Evolutionary conservation across 2,888 invertebrate species (phyloP).

Genomic region (Anticlea derivata): DNA sequence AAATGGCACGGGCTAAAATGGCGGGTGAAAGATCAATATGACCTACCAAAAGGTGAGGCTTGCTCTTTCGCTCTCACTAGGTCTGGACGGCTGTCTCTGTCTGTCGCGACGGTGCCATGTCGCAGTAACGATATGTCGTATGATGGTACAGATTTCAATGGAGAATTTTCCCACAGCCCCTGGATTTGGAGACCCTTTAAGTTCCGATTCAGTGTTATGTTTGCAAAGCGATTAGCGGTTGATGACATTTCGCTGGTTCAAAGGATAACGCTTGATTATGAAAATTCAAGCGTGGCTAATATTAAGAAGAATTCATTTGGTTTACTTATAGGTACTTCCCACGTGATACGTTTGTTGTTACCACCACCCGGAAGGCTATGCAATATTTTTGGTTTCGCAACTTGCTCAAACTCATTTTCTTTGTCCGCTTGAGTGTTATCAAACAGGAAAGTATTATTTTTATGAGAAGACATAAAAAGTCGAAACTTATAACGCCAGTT

Average conservation of each 20-base stretch:
- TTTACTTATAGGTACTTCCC: slow-evolving; percentile 35
- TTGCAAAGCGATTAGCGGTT: slow-evolving; percentile 69
- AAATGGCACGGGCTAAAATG: slow-evolving; percentile 80
- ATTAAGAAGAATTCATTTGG: slow-evolving; percentile 53
- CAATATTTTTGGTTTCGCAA: slow-evolving; percentile 23
- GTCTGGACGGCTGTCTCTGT: slow-evolving; percentile 51
- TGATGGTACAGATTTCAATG: slow-evolving; percentile 62
- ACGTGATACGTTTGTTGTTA: slow-evolving; percentile 9
- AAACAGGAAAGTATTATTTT: slow-evolving; percentile 29
- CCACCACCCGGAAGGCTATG: slow-evolving; percentile 15
- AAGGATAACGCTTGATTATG: slow-evolving; percentile 71
- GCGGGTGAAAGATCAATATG: slow-evolving; percentile 84
- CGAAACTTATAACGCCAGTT: slow-evolving; percentile 28
- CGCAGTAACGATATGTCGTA: slow-evolving; percentile 77
- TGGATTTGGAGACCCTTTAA: slow-evolving; percentile 55
- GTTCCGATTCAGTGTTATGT: slow-evolving; percentile 55
- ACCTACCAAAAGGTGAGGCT: slow-evolving; percentile 74
- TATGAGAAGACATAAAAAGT: slow-evolving; percentile 31
- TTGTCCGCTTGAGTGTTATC: slow-evolving; percentile 22
- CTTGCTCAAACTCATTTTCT: slow-evolving; percentile 27
- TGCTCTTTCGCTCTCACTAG: slow-evolving; percentile 52
- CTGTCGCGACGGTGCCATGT: slow-evolving; percentile 58
- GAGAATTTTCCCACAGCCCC: slow-evolving; percentile 60
- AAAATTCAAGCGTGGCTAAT: slow-evolving; percentile 55
- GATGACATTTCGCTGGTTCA: slow-evolving; percentile 59